phyloP scores from a whole-genome alignment of 1,140 invertebrate species.

The Camponotus floridanus region DNA sequence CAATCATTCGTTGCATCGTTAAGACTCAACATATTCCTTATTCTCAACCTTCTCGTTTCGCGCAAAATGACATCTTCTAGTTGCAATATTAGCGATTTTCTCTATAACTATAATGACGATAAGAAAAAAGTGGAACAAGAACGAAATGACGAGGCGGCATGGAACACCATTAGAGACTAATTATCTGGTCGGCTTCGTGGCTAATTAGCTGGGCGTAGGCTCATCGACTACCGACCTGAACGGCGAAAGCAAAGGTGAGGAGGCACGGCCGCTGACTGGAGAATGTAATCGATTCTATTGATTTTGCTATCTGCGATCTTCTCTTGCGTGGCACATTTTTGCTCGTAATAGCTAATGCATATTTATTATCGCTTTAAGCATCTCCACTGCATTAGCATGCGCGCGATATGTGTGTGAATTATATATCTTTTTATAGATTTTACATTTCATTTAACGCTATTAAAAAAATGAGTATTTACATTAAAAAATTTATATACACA shows the following conservation, averaged over 20 bases:
- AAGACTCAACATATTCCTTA: conserved; percentile 8
- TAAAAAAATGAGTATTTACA: neutral
- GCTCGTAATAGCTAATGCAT: conserved; percentile 50
- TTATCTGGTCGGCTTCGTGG: conserved; percentile 68
- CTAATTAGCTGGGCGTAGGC: conserved; percentile 66
- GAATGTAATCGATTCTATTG: conserved; percentile 60
- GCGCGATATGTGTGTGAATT: conserved; percentile 25
- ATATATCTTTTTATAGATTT: conserved; percentile 17
- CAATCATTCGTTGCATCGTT: neutral
- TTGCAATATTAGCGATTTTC: conserved; percentile 31
- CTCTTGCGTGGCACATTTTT: conserved; percentile 42
- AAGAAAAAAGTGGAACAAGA: conserved; percentile 48
- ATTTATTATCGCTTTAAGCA: conserved; percentile 58
- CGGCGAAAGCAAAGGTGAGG: conserved; percentile 50
- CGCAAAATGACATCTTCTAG: conserved; percentile 27
- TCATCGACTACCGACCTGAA: conserved; percentile 18
- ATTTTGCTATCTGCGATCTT: conserved; percentile 45
- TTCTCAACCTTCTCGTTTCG: neutral
- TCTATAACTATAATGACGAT: conserved; percentile 5
- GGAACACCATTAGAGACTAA: conserved; percentile 70
- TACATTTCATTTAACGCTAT: conserved; percentile 17
- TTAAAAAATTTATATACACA: neutral
- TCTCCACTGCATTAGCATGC: conserved; percentile 35
- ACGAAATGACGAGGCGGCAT: conserved; percentile 46
- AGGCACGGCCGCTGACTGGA: conserved; percentile 34